These are phyloP conservation scores for Temnothorax curvispinosus DNA, from an alignment of 1,140 invertebrate genomes.

Conservation along the genomic window DNA sequence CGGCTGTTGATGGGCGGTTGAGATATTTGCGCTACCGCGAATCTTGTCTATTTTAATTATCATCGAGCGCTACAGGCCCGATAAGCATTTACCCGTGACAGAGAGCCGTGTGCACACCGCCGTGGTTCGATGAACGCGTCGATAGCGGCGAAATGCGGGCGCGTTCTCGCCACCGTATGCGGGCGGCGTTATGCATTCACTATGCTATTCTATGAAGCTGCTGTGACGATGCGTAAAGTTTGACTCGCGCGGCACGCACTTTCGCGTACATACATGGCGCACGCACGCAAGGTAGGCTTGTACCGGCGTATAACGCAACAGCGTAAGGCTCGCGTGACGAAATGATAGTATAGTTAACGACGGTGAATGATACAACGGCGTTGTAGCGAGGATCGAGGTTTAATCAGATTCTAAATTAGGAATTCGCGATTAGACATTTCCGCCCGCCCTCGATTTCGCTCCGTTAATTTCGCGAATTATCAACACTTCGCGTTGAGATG, in stretches of 20 bases:
- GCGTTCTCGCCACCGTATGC: constrained; percentile 48
- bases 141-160: constrained; percentile 68
- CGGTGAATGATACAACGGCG: not conserved
- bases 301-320: constrained; percentile 7
- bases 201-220: constrained; percentile 32
- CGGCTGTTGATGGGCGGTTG: constrained; percentile 29
- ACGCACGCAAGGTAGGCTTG: not conserved
- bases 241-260: constrained; percentile 58
- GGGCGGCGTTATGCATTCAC: constrained; percentile 49
- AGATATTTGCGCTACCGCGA: constrained; percentile 49
- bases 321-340: not conserved
- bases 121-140: constrained; percentile 52
- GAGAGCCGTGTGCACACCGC: constrained; percentile 1
- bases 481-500: not conserved
- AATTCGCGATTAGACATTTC: not conserved
- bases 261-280: not conserved
- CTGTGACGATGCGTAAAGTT: constrained; percentile 64
- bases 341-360: not conserved
- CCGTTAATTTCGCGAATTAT: not conserved
- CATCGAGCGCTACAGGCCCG: constrained; percentile 36
- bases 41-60: constrained; percentile 59
- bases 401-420: constrained; percentile 35
- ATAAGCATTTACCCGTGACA: constrained; percentile 54
- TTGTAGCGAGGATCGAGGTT: not conserved
- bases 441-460: not conserved